Evolutionary conservation across 2,113 vertebrate species (phyloP).

Genomic region (Lepus timidus): DNA sequence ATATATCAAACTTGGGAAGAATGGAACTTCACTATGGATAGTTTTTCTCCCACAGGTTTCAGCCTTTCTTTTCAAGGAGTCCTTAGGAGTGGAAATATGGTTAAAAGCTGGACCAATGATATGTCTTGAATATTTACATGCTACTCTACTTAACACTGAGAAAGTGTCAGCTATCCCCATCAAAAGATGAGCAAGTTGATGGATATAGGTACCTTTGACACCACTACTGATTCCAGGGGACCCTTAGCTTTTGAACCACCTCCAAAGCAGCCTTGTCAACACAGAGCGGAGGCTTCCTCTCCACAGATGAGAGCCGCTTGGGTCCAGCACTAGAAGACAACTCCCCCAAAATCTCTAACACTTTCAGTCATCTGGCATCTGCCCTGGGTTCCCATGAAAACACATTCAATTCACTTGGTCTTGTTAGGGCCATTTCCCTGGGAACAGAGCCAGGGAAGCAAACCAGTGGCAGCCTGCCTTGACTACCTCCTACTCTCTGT

Average conservation of each 20-base stretch:
- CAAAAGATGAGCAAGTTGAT: neutral
- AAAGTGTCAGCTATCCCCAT: neutral
- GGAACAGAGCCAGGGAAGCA: neutral
- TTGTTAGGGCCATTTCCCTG: neutral
- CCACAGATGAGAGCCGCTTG: neutral
- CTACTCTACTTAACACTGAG: neutral
- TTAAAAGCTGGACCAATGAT: neutral
- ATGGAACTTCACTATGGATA: neutral
- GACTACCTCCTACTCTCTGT: neutral
- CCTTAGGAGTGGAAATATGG: neutral
- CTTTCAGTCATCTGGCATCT: neutral
- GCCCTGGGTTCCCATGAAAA: neutral
- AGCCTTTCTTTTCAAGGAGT: neutral
- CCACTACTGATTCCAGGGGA: neutral
- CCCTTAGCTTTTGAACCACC: conserved; percentile 8
- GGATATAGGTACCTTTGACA: neutral
- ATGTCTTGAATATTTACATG: neutral
- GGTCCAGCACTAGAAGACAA: neutral
- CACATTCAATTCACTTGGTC: neutral
- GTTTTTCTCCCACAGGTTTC: neutral
- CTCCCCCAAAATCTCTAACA: neutral
- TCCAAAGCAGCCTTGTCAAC: neutral
- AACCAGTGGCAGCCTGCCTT: neutral
- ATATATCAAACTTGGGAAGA: neutral
- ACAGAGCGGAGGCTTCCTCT: neutral